Percentiles rank a stretch among this genome's conserved stretches.
These are phyloP conservation scores for Drosophila atripex DNA, from an alignment of 2,888 invertebrate species.

Conservation along the genomic window DNA sequence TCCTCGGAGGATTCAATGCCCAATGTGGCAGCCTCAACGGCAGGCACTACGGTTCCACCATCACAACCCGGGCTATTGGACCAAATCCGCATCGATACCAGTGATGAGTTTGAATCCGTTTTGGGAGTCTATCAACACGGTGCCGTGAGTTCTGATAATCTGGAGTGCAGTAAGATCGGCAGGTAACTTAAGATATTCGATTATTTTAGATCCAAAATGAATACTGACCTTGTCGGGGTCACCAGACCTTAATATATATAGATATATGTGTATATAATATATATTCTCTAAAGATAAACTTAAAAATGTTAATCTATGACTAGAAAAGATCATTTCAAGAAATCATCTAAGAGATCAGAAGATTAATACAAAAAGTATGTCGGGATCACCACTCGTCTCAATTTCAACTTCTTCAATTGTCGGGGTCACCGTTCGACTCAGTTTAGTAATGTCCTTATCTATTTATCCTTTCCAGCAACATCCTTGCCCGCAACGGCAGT, in stretches of 20 bases:
- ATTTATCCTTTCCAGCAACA: conserved; percentile 63
- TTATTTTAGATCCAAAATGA: not conserved
- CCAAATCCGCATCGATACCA: conserved; percentile 8
- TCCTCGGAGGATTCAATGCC: conserved; percentile 35
- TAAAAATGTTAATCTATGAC: too few species aligned
- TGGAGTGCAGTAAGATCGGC: conserved; percentile 91
- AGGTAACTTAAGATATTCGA: conserved; percentile 83
- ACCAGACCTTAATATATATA: too few species aligned
- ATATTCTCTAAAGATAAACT: too few species aligned
- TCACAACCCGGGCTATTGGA: conserved; percentile 14
- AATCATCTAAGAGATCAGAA: too few species aligned
- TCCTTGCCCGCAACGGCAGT: conserved; percentile 85
- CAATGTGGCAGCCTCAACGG: conserved; percentile 64
- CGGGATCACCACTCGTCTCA: too few species aligned
- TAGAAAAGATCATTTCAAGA: too few species aligned
- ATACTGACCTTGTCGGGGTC: not conserved
- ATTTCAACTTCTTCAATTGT: too few species aligned
- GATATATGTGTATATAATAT: too few species aligned
- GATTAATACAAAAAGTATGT: too few species aligned
- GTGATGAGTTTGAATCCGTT: conserved; percentile 59
- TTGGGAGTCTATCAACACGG: conserved; percentile 84
- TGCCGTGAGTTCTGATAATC: conserved; percentile 92
- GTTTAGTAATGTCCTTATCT: too few species aligned
- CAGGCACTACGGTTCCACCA: conserved; percentile 42
- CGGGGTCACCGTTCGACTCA: too few species aligned